phyloP scores from a whole-genome alignment of 1,140 invertebrate species.

The Andrena cerasifolii region DNA sequence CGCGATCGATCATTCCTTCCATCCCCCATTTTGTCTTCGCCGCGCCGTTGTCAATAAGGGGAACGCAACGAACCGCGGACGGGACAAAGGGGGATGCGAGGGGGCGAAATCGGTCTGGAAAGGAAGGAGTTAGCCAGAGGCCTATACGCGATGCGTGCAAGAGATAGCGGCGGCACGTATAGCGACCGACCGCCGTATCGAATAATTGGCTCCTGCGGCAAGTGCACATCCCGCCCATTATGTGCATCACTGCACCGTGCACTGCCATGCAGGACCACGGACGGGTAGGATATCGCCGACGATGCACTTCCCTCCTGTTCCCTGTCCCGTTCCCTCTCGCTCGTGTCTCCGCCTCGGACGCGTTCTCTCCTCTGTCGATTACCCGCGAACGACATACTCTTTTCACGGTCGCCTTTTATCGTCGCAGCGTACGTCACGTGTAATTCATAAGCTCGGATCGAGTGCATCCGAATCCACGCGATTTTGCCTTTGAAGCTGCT shows the following conservation, averaged over 20 bases:
- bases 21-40: conserved; percentile 15
- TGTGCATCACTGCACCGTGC: conserved; percentile 79
- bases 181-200: conserved; percentile 78
- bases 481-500: too few species aligned
- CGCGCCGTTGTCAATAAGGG: conserved; percentile 29
- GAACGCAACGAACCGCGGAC: not conserved
- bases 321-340: conserved; percentile 1
- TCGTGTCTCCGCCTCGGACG: conserved; percentile 22
- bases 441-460: conserved; percentile 9
- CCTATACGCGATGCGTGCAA: conserved; percentile 74
- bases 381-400: conserved; percentile 1
- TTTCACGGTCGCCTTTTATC: conserved; percentile 19
- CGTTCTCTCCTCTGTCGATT: conserved; percentile 24
- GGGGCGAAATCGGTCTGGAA: conserved; percentile 55
- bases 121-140: conserved; percentile 67
- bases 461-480: too few species aligned
- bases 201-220: conserved; percentile 83
- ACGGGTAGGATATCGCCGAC: conserved; percentile 61
- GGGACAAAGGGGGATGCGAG: conserved; percentile 11
- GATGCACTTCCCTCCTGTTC: conserved; percentile 56
- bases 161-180: conserved; percentile 79
- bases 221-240: conserved; percentile 81
- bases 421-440: not conserved
- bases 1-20: conserved; percentile 20
- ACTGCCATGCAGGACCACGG: conserved; percentile 54